A percentile compares a stretch with the other conserved stretches of the same genome.
Evolutionary conservation across 2,888 invertebrate species (phyloP).

Genomic region (Phaedon cochleariae): DNA sequence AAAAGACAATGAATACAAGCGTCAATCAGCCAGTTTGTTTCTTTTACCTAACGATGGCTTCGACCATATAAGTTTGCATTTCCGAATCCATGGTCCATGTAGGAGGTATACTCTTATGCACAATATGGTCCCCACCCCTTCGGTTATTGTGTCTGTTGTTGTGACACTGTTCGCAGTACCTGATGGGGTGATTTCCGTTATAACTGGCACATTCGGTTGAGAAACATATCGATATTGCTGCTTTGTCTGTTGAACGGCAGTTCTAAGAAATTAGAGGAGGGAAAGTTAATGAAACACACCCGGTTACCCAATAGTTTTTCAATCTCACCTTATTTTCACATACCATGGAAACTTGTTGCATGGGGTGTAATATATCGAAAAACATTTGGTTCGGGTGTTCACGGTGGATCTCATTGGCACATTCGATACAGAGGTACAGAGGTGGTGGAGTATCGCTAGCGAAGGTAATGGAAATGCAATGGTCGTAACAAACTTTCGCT

Average conservation of each 20-base stretch:
- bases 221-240: conserved; percentile 95
- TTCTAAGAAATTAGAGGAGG: conserved; percentile 68
- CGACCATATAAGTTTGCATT: conserved; percentile 92
- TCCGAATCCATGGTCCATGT: conserved; percentile 92
- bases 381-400: conserved; percentile 87
- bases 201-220: conserved; percentile 96
- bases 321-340: conserved; percentile 89
- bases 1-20: too few species aligned
- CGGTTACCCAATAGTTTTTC: background rate
- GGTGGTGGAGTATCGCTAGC: conserved; percentile 92
- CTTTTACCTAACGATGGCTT: conserved; percentile 90
- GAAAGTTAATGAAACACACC: conserved; percentile 5
- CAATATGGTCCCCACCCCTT: conserved; percentile 89
- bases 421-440: conserved; percentile 94
- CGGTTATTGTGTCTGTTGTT: conserved; percentile 87
- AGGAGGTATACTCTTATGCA: conserved; percentile 84
- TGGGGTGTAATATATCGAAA: conserved; percentile 88
- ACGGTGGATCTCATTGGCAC: conserved; percentile 90
- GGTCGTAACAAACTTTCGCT: conserved; percentile 94
- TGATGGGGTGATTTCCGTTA: conserved; percentile 95
- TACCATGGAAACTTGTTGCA: conserved; percentile 93
- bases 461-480: conserved; percentile 87
- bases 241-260: conserved; percentile 89
- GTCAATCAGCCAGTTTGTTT: too few species aligned
- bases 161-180: conserved; percentile 91